These are phyloP conservation scores for Coranthus polyacanthus DNA, from an alignment of 2,797 vertebrate species.

Conservation along the genomic window DNA sequence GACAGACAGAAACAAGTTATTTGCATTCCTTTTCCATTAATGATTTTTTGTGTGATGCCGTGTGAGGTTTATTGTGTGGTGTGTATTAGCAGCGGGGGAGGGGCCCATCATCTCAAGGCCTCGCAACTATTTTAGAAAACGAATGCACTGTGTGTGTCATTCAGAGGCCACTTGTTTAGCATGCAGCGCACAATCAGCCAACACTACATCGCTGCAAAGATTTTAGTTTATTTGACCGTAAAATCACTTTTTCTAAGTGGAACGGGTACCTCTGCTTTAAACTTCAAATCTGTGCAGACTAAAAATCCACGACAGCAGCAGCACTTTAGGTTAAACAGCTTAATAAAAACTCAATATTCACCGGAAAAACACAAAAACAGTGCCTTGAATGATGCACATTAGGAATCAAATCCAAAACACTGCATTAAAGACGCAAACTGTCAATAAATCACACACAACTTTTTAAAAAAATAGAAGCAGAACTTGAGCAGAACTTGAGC, in stretches of 20 bases:
- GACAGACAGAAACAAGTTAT: slow-evolving; percentile 71
- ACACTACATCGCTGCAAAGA: slow-evolving; percentile 25
- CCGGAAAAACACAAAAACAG: no score
- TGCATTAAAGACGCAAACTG: no score
- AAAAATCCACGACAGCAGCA: no score
- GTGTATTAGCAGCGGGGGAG: slow-evolving; percentile 10
- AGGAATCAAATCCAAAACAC: no score
- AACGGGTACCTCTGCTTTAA: background rate
- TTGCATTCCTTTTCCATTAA: slow-evolving; percentile 80
- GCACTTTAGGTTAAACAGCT: no score
- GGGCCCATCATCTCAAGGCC: slow-evolving; percentile 36
- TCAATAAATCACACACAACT: no score
- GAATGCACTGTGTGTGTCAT: slow-evolving; percentile 35
- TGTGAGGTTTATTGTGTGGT: slow-evolving; percentile 58
- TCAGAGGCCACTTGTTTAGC: slow-evolving; percentile 67
- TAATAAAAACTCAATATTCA: no score
- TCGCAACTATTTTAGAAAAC: slow-evolving; percentile 53
- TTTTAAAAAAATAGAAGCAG: no score
- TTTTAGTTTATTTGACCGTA: slow-evolving; percentile 36
- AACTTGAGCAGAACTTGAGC: no score
- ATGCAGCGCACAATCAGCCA: slow-evolving; percentile 63
- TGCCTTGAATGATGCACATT: no score
- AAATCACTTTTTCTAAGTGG: no score
- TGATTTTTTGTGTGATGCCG: slow-evolving; percentile 52
- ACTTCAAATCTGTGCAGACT: no score